Evolutionary conservation across 2,888 invertebrate genomes (phyloP).

Genomic region (Xanthorhoe spadicearia): DNA sequence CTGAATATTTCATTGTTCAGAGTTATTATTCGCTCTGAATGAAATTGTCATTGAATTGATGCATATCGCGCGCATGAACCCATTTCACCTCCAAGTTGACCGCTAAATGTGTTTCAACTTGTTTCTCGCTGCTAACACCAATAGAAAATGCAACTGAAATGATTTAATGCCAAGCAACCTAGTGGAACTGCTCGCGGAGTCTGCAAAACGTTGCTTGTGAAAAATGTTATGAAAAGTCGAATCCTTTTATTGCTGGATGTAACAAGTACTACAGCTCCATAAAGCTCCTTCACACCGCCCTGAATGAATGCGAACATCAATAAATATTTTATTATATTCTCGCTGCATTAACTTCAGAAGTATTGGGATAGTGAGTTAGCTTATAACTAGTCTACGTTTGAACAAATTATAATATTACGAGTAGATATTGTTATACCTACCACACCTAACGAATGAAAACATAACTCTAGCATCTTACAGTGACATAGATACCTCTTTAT

Average conservation of each 20-base stretch:
- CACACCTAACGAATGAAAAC: too few species aligned
- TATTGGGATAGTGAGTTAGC: not conserved
- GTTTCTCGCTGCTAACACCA: constrained; percentile 44
- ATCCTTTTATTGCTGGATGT: constrained; percentile 49
- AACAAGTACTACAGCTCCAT: constrained; percentile 37
- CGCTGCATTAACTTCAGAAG: constrained; percentile 15
- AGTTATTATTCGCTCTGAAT: constrained; percentile 41
- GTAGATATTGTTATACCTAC: too few species aligned
- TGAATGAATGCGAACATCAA: constrained; percentile 29
- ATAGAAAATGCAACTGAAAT: constrained; percentile 47
- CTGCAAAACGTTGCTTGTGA: constrained; percentile 48
- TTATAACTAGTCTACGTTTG: not conserved
- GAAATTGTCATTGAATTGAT: constrained; percentile 49
- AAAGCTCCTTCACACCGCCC: constrained; percentile 40
- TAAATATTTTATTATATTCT: constrained; percentile 35
- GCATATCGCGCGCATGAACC: constrained; percentile 45
- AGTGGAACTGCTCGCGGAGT: constrained; percentile 44
- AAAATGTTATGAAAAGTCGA: constrained; percentile 52
- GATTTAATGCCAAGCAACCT: constrained; percentile 49
- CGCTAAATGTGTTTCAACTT: constrained; percentile 47
- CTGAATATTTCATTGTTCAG: constrained; percentile 33
- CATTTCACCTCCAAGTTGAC: constrained; percentile 47
- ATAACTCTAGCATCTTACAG: too few species aligned
- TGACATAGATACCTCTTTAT: too few species aligned
- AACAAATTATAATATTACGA: too few species aligned